Base-by-base conservation (phyloP, 2,888 invertebrate genomes). In the Operophtera brumata region DNA sequence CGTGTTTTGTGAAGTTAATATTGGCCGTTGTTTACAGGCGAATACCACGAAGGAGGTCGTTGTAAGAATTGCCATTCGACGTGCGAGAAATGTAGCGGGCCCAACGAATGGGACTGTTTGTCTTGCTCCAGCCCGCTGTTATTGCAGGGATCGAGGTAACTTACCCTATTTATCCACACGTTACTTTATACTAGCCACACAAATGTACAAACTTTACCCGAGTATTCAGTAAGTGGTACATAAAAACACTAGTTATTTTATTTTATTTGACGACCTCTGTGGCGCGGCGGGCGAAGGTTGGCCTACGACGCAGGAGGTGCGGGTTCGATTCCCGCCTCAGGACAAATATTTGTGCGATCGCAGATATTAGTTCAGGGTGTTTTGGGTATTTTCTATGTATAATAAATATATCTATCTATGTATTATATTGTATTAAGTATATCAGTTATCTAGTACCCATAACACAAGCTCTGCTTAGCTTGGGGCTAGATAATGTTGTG, bases 61-160 rank as follows among this genome's bases (percentile, higher is more conserved):
- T 97, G 97, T 85, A 94, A 94, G 78, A 92, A 93, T 50, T 97
- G 97, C 78, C 96, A 96, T 82, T 93, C 94, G 40, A 94, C 95
- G 45, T 97, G 97, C 77, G 95, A 94, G 74, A 94, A 94, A 65
- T 97, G 97, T 86, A 94, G 94, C 71, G 96, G 96, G 13, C 92
- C 95, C 20, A 93, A 94, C 63, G 94, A 94, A 75, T 92, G 93
- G 77, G 93, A 94, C 67, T 96, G 96, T 88, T 91, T 96, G 66
- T 93, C 94, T 68, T 96, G 96, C 77, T 92, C 93, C 50, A 92
- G 92, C 62, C 94, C 95, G 62, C 86, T 96, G 62, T 91, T 95
- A 68, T 91, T 95, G 56, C 95, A 96, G 81, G 93, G 93, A 63
- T 86, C 90, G 67, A 85, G 89, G 90, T 89, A 79, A 66, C 66